Percentiles rank a stretch among this genome's conserved stretches.
phyloP scores from a whole-genome alignment of 1,140 invertebrate species.

The Listronotus bonariensis region DNA sequence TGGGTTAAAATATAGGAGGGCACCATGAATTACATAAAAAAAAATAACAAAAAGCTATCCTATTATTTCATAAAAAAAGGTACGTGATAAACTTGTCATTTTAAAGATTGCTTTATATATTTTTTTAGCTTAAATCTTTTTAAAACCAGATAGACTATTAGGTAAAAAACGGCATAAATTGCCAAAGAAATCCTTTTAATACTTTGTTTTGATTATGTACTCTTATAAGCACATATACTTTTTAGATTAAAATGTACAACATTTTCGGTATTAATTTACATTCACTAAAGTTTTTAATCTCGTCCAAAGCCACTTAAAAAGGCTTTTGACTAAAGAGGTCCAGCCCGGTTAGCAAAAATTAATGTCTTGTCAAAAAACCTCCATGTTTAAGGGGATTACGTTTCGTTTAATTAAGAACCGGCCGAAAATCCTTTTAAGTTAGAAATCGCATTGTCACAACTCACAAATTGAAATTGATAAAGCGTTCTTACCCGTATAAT shows the following conservation, averaged over 20 bases:
- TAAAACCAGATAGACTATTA: too few species aligned
- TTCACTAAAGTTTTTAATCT: conserved; percentile 4
- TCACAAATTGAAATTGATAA: conserved; percentile 14
- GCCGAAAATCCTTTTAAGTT: conserved; percentile 10
- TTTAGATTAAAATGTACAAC: neutral
- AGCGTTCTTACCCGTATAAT: conserved; percentile 13
- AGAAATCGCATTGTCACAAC: conserved; percentile 12
- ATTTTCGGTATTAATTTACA: conserved; percentile 1
- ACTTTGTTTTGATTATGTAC: too few species aligned
- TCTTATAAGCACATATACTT: too few species aligned
- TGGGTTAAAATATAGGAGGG: too few species aligned
- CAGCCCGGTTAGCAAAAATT: conserved; percentile 12
- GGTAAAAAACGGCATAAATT: too few species aligned
- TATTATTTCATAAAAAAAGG: too few species aligned
- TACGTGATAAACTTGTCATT: too few species aligned
- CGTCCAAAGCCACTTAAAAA: conserved; percentile 9
- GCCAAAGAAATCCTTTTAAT: too few species aligned
- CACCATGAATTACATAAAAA: too few species aligned
- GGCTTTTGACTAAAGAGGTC: conserved; percentile 14
- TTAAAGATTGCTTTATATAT: too few species aligned
- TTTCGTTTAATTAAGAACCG: conserved; percentile 15
- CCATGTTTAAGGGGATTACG: conserved; percentile 7
- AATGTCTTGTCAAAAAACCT: conserved; percentile 16
- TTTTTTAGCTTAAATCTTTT: too few species aligned
- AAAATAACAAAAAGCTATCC: too few species aligned